Evolutionary conservation across 2,888 invertebrate genomes (phyloP).

Genomic region (Pimpla rufipes): DNA sequence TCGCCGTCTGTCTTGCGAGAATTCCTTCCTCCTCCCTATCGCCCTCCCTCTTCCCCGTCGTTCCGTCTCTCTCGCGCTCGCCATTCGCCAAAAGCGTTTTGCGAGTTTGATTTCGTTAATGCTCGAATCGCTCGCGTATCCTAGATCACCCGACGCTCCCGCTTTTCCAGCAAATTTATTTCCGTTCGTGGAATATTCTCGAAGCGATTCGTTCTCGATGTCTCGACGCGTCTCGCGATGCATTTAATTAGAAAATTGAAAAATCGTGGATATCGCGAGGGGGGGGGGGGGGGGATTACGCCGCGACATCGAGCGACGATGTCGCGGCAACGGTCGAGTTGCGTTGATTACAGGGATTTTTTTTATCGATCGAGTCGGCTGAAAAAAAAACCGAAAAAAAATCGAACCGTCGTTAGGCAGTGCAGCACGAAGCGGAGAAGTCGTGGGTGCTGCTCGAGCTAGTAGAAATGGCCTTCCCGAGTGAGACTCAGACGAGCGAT

Average conservation of each 20-base stretch:
- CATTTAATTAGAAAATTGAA: neutral
- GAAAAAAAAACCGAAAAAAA: neutral
- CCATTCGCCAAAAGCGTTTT: conserved; percentile 41
- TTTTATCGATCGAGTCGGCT: neutral
- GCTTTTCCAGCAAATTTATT: too few species aligned
- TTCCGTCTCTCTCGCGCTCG: conserved; percentile 42
- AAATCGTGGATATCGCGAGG: neutral
- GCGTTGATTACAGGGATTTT: neutral
- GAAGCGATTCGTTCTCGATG: too few species aligned
- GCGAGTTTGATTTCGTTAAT: conserved; percentile 56
- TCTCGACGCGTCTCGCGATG: too few species aligned
- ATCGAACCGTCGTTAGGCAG: too few species aligned
- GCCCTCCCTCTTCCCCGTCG: conserved; percentile 31
- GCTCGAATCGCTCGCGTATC: neutral
- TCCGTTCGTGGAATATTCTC: too few species aligned
- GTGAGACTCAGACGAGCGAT: conserved; percentile 25
- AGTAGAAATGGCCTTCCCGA: conserved; percentile 35
- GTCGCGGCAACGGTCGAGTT: too few species aligned
- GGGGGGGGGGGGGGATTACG: too few species aligned
- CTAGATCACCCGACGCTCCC: neutral
- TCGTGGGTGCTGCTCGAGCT: conserved; percentile 22
- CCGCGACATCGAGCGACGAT: too few species aligned
- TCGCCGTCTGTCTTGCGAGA: conserved; percentile 66
- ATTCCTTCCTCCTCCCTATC: conserved; percentile 49
- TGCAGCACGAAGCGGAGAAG: conserved; percentile 1